Base-by-base conservation (phyloP, 2,113 vertebrate genomes). In the Paramisgurnus dabryanus region DNA sequence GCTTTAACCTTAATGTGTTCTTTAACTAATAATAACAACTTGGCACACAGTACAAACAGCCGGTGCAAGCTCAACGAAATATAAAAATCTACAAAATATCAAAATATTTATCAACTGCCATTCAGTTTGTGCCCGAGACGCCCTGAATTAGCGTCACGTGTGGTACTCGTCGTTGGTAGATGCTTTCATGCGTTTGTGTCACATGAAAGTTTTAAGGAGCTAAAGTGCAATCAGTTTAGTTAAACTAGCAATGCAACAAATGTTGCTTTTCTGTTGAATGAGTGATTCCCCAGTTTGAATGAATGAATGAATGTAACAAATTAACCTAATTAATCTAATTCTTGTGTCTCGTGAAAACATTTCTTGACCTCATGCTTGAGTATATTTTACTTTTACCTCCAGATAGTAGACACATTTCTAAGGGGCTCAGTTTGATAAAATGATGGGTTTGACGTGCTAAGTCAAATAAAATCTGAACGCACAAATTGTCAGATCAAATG, bases 141-240 rank as follows among this genome's bases (percentile, higher is more conserved):
- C 34, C 8, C 17, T 17, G n/a, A 58, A 34, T 53, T 13, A 53
- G 50, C 50, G 12, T 53, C 50, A 53, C 12, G 12, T 53, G 50
- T 53, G 50, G 50, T 53, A 13, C 50, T 53, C 4, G 11, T 50
- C 11, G 9, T 11, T 11, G 53, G 2, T 57, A 15, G 53, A 17
- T n/a, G 15, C 53, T 6, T 57, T 5, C 7, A 10, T 47, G 15
- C 7, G 68, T 7, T 27, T 13, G 5, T 41, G 69, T 72, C 5
- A 3, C 40, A 58, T 72, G 70, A 72, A 43, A 0, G 8, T 47
- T 27, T 74, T 3, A 7, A 6, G 55, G 40, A 58, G 13, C 13
- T 69, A 47, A 61, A 39, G 74, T 76, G 61, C 74, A 76, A 76
- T 76, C 74, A 18, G 49, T 76, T 65, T 65, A 76, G 34, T 58